phyloP scores from a whole-genome alignment of 2,888 invertebrate species.

The Apocheima hispidaria region DNA sequence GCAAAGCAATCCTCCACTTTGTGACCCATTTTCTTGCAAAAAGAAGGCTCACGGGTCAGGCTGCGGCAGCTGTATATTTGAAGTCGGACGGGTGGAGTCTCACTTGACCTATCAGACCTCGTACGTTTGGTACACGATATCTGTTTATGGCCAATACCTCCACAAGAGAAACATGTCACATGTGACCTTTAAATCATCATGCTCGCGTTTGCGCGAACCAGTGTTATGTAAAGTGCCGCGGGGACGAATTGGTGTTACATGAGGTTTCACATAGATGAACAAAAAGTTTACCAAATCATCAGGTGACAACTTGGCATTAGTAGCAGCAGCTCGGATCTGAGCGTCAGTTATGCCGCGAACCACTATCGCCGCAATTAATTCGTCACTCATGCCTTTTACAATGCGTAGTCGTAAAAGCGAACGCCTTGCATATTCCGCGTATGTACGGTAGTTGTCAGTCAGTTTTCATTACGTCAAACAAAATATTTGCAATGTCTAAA shows the following conservation, averaged over 20 bases:
- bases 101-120: background rate
- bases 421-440: background rate
- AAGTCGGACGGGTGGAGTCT: background rate
- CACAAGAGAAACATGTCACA: no score
- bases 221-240: background rate
- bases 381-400: background rate
- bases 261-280: background rate
- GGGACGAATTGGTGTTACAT: background rate
- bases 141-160: background rate
- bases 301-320: background rate
- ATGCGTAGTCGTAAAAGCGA: background rate
- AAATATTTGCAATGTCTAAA: background rate
- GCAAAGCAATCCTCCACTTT: slow-evolving; percentile 39
- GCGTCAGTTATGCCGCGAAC: background rate
- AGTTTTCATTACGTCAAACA: background rate
- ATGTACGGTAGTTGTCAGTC: background rate
- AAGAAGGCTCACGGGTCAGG: slow-evolving; percentile 30
- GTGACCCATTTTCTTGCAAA: slow-evolving; percentile 47
- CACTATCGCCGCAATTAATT: background rate
- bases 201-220: background rate
- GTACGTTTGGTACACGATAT: background rate
- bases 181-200: background rate
- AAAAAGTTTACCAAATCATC: background rate
- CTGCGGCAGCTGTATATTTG: background rate
- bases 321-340: background rate